Conservation (phyloP, 2,797 vertebrate species). For the Ceryle rudis region DNA sequence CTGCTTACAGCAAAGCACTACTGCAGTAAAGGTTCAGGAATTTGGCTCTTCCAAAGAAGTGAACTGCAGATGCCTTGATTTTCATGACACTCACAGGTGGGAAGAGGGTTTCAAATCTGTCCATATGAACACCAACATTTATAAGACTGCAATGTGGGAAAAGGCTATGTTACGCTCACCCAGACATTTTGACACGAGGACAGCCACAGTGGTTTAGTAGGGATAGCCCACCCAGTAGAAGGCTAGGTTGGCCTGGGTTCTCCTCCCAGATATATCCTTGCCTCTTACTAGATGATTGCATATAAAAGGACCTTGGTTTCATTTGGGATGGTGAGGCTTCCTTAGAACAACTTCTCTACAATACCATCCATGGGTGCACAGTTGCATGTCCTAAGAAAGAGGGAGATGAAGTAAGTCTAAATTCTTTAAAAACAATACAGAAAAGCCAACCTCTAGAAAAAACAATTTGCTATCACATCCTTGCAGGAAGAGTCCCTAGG, state of each 20-base stretch:
- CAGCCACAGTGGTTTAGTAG: neutral
- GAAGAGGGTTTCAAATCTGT: neutral
- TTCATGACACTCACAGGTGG: neutral
- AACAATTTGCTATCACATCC: neutral
- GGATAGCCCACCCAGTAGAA: neutral
- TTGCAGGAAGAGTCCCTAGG: neutral
- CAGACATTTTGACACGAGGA: neutral
- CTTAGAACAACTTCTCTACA: neutral
- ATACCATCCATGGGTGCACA: neutral
- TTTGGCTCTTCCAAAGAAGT: neutral
- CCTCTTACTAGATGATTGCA: neutral
- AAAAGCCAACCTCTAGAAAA: neutral
- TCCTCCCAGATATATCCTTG: neutral
- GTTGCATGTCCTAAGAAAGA: neutral
- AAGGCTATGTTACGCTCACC: neutral
- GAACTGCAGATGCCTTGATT: neutral
- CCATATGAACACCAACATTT: neutral
- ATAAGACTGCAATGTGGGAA: neutral
- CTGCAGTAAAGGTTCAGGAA: neutral
- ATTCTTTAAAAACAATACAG: neutral
- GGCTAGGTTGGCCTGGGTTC: neutral
- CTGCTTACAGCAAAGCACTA: neutral
- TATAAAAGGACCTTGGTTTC: neutral
- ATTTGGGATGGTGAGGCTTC: neutral
- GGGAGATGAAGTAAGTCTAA: neutral